A percentile compares a stretch with the other conserved stretches of the same genome.
phyloP scores from a whole-genome alignment of 2,113 vertebrate species.

The Oenanthe oenanthe region DNA sequence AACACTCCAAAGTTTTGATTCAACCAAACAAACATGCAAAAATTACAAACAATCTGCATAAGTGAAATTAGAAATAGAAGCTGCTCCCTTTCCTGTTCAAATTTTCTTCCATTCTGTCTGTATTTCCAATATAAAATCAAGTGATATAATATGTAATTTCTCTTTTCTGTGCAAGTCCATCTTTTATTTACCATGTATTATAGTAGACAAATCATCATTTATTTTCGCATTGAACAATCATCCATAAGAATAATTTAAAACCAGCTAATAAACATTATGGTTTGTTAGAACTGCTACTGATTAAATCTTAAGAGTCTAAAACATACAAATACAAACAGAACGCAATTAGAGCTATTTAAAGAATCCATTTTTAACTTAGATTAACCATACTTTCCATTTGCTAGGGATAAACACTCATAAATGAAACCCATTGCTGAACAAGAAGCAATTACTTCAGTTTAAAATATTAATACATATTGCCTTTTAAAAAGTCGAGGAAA shows the following conservation, averaged over 20 bases:
- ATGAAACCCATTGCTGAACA: conserved; percentile 80
- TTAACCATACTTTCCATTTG: conserved; percentile 85
- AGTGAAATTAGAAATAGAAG: neutral
- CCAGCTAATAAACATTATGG: conserved; percentile 82
- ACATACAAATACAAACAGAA: conserved; percentile 83
- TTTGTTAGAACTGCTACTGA: conserved; percentile 81
- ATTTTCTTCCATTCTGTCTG: neutral
- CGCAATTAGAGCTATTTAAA: conserved; percentile 86
- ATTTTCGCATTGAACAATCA: conserved; percentile 73
- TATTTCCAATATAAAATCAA: conserved; percentile 36
- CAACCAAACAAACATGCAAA: neutral
- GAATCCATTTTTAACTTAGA: conserved; percentile 84
- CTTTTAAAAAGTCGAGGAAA: conserved; percentile 80
- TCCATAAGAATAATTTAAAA: conserved; percentile 83
- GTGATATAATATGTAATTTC: conserved; percentile 11
- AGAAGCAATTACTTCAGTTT: conserved; percentile 86
- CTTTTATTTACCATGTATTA: conserved; percentile 74
- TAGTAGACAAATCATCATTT: conserved; percentile 69
- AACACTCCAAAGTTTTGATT: neutral
- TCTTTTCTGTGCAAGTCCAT: conserved; percentile 27
- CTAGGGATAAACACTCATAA: conserved; percentile 82
- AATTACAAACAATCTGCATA: neutral
- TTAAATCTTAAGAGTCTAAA: conserved; percentile 86
- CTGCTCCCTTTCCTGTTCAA: neutral
- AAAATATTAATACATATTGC: conserved; percentile 83